Conservation (phyloP, 2,888 invertebrate species). For the Neoscelio sp. region DNA sequence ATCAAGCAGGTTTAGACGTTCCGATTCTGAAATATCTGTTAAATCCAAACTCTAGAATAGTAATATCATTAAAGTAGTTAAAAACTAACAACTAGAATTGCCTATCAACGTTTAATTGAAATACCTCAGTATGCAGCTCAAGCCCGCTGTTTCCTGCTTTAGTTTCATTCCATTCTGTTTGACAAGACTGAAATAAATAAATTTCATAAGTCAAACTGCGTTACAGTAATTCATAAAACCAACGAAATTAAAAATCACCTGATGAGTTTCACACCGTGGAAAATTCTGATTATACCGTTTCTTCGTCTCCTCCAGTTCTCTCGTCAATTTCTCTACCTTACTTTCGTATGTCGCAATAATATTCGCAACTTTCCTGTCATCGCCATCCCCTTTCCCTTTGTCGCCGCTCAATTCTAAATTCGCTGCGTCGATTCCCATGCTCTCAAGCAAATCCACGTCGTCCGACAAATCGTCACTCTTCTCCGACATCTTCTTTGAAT, state of each 20-base stretch:
- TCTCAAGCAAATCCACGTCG: conserved; percentile 79
- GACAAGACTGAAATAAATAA: conserved; percentile 76
- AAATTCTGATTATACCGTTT: conserved; percentile 56
- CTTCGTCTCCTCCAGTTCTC: conserved; percentile 64
- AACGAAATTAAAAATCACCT: conserved; percentile 71
- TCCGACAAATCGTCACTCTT: conserved; percentile 82
- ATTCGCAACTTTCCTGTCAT: conserved; percentile 50
- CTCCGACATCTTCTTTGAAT: conserved; percentile 86
- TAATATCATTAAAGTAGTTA: neutral
- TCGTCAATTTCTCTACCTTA: conserved; percentile 67
- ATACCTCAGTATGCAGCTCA: conserved; percentile 90
- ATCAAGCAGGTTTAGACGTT: conserved; percentile 89
- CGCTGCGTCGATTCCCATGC: conserved; percentile 69
- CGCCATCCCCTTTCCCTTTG: conserved; percentile 44
- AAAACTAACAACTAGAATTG: neutral
- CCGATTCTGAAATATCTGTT: conserved; percentile 80
- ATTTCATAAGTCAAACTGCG: conserved; percentile 6
- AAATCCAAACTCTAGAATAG: conserved; percentile 52
- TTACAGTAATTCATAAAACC: neutral
- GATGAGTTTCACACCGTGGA: conserved; percentile 70
- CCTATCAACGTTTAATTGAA: conserved; percentile 9
- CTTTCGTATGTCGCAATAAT: conserved; percentile 69
- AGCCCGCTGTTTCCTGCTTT: conserved; percentile 81
- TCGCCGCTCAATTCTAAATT: conserved; percentile 73
- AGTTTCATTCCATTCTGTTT: conserved; percentile 79